Conservation (phyloP, 2,113 vertebrate species). For the Gavia stellata region DNA sequence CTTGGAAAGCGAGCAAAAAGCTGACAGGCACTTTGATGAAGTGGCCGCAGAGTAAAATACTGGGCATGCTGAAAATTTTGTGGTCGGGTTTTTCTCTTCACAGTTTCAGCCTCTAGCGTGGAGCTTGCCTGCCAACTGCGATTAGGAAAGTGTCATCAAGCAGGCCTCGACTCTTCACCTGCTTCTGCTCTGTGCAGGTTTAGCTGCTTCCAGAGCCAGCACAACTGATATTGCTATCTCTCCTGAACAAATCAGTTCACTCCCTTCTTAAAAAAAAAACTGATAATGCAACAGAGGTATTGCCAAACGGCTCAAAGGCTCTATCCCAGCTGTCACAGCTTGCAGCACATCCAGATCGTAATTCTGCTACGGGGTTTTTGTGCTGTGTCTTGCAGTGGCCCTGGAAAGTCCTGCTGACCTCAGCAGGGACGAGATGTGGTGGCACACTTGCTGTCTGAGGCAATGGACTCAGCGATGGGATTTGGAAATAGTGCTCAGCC, state of each 20-base stretch:
- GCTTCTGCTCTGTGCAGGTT: background rate
- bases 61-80: background rate
- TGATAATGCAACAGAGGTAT: background rate
- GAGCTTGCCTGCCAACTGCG: background rate
- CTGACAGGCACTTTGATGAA: background rate
- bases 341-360: background rate
- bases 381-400: background rate
- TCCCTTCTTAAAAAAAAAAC: background rate
- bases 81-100: background rate
- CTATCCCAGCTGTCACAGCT: background rate
- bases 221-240: background rate
- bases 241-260: background rate
- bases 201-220: slow-evolving; percentile 7
- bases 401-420: background rate
- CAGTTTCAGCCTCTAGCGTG: background rate
- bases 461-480: fast-evolving
- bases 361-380: background rate
- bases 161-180: background rate
- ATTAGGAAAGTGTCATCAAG: background rate
- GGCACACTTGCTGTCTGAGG: background rate
- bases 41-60: background rate
- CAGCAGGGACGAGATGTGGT: background rate
- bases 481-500: background rate
- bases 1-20: background rate
- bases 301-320: background rate